Base-by-base conservation (phyloP, 92 coral and sea anemone genomes). In the Paramuricea clavata region DNA sequence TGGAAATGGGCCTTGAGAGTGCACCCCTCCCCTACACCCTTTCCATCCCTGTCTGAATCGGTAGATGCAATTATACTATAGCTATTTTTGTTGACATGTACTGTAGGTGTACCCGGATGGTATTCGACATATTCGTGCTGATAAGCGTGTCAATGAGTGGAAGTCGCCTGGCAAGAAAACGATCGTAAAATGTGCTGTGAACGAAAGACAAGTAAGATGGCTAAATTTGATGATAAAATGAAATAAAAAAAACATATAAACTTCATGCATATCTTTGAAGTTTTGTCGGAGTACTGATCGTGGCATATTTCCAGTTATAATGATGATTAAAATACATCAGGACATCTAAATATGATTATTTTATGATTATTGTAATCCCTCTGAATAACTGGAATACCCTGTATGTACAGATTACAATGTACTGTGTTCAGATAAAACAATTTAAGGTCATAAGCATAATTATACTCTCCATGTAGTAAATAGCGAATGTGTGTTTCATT, bases 101-200 rank as follows among this genome's bases (percentile, higher is more conserved):
- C 82, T n/a, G n/a, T n/a, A 97, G 99, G 94, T 97, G 30, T 97
- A 97, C 81, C 95, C 98, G 33, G 99, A 97, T 76, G 99, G 99
- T 25, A 97, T 97, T 56, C 95, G 99, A 5, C 99, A 97, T 86
- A 97, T 97, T 80, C 83, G 99, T 70, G 95, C 99, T 34, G 99
- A 97, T 85, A 97, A 97, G 89, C 96, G 99, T 89, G 99, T 97
- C 6, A 97, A 97, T 31, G 99, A 97, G 61, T 97, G 99, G 99
- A 97, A 97, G 49, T 91, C 99, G 2, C 99, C 99, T 0, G 99
- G 99, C 54, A 97, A 97, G 89, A 97, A 97, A 69, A 91, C 98
- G 39, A 94, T 97, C 41, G 98, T 97, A 23, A 94, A 93, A 43
- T 97, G 98, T 88, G 99, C 99, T 12, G 98, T 97, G 49, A 97